Evolutionary conservation across 1,140 invertebrate genomes (phyloP), one percentile per base, ranked within the genome.

Genomic region (Hirudo medicinalis): DNA sequence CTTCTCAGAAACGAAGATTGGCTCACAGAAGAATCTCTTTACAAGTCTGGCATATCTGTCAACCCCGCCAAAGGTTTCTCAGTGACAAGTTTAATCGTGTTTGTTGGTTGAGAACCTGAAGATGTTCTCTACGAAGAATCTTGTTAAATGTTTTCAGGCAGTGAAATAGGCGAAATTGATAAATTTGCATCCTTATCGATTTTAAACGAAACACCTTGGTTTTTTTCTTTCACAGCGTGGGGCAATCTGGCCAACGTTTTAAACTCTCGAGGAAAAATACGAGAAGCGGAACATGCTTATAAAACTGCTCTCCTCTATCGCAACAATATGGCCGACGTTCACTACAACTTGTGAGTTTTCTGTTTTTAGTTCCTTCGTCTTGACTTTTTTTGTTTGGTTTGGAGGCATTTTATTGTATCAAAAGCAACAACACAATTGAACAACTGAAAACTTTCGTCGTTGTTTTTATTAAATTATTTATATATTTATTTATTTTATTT

Each of bases 11-110:
- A 97, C 80, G 80, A 85, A 67, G 94, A 96, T 79, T 97, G 94
- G 94, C 82, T 84, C 70, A 88, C 91, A 74, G 94, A 97, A 82
- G 94, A 97, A 83, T 89, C 87, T 74, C 85, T 98, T 0, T 98
- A 96, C 82, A 84, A 88, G 76, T 91, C 93, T 57, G 94, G 94
- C 13, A 86, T 97, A 68, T 81, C 86, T 69, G 87, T 97, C 75
- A 98, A 97, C 83, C 94, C 94, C 71, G 91, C 94, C n/a, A 97
- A 97, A 90, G 92, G 94, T 96, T 94, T 77, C 94, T 94, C 83
- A 87, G 81, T 80, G 80, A 75, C 19, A 60, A 72, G 27, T 57
- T 63, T n/a, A 67, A 36, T 2, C 27, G 19, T 53, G 2, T 49
- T 49, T 49, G 43, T 49, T 17, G 5, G 9, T 49, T 17, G 43